A percentile compares a stretch with the other conserved stretches of the same genome.
Evolutionary conservation across 2,113 vertebrate species (phyloP).

Genomic region (Tursiops truncatus): DNA sequence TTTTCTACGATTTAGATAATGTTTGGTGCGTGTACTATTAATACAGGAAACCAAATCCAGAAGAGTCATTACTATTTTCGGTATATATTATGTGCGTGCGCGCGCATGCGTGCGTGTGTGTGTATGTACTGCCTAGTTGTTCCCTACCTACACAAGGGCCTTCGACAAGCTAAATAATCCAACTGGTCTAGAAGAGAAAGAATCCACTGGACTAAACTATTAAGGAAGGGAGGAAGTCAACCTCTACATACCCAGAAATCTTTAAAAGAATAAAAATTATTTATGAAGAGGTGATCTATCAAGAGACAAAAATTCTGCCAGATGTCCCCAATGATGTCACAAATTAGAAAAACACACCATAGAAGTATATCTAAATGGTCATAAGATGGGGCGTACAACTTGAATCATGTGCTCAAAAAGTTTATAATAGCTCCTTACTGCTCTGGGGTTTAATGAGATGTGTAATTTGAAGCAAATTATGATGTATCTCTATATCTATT

Average conservation of each 20-base stretch:
- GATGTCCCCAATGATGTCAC: not conserved
- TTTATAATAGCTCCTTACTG: not conserved
- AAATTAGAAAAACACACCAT: not conserved
- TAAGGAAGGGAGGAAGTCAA: not conserved
- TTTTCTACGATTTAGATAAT: not conserved
- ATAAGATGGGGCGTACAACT: not conserved
- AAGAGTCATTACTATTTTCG: not conserved
- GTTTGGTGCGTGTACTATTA: not conserved
- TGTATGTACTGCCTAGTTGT: not conserved
- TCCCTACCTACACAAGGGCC: not conserved
- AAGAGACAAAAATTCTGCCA: not conserved
- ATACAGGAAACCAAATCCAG: not conserved
- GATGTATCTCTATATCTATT: not conserved
- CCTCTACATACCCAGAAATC: not conserved
- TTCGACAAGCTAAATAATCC: conserved; percentile 29
- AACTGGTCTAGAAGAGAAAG: not conserved
- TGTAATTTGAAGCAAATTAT: not conserved
- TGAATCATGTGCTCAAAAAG: not conserved
- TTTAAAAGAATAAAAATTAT: conserved; percentile 23
- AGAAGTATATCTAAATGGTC: not conserved
- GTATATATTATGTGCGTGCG: no score
- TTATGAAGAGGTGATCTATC: not conserved
- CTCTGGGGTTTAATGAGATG: not conserved
- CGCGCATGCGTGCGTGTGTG: no score
- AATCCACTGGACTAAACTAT: not conserved